Evolutionary conservation across 2,113 vertebrate species (phyloP), one percentile per base, ranked within the genome.

Genomic region (Macrotus californicus): DNA sequence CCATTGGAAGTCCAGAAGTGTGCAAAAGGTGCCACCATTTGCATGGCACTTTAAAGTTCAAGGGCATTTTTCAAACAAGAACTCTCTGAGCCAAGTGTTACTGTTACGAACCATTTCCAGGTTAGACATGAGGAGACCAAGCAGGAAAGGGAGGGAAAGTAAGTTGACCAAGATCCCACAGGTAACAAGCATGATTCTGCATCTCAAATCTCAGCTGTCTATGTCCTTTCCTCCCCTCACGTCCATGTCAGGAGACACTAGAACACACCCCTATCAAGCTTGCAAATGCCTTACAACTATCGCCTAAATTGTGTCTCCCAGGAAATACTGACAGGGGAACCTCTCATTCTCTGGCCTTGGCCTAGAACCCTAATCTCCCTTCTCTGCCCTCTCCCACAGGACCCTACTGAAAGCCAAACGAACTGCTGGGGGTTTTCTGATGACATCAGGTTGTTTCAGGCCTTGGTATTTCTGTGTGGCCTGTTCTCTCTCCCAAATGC

Each of bases 31-130:
- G 24, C 61, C 70, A 72, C 56, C 16, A 22, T 46, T 94, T 72
- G 34, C 39, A 46, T 6, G 7, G 34, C 39, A 48, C n/a, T 76
- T 77, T 75, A 7, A 91, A 86, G 50, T 69, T 41, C 87, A 80
- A 76, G 84, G 50, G 54, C 66, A n/a, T 43, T 52, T 50, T 87
- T 76, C 70, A 90, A 39, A 88, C 21, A 61, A 16, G 39, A 84
- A 73, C 15, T 21, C 6, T 48, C 13, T 19, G 50, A 90, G 70
- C 50, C 41, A 31, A 8, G 75, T n/a, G 18, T 82, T 61, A 70
- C 43, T 52, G n/a, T 95, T 81, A 61, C 50, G 66, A 21, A 91
- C 81, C 31, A n/a, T 77, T 88, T 95, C 91, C 77, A 61, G 82
- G 77, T 87, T 54, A 92, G 59, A 46, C 14, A 39, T 9, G 72